phyloP scores from a whole-genome alignment of 64 coral and sea anemone species.

The Anthopleura sola region DNA sequence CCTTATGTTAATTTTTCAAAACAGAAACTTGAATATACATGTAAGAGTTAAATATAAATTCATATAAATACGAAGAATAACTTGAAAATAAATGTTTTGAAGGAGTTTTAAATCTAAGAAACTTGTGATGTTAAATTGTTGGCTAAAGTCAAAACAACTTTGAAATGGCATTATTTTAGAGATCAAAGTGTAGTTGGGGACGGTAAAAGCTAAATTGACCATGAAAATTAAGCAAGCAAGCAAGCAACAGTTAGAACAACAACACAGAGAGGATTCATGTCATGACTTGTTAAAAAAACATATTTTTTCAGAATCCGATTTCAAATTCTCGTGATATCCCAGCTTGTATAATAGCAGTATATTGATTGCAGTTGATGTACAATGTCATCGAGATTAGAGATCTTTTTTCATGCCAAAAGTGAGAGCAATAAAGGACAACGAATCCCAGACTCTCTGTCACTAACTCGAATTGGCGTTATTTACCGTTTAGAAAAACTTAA shows the following conservation, averaged over 20 bases:
- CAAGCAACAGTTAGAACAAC: not conserved
- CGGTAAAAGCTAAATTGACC: not conserved
- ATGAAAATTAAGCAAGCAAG: not conserved
- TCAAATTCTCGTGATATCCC: not conserved
- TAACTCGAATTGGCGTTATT: not conserved
- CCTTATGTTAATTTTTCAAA: not conserved
- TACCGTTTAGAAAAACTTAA: not conserved
- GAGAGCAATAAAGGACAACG: not conserved
- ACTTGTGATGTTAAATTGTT: not conserved
- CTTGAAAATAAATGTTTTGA: not conserved
- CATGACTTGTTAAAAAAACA: not conserved
- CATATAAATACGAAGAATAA: not conserved
- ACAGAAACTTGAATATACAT: not conserved
- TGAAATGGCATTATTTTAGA: not conserved
- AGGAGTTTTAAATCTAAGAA: not conserved
- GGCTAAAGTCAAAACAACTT: not conserved
- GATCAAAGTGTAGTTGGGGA: not conserved
- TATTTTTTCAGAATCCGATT: not conserved
- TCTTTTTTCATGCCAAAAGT: conserved; percentile 1
- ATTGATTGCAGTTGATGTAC: not conserved
- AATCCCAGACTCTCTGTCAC: not conserved
- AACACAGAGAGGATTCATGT: not conserved
- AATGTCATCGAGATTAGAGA: conserved; percentile 9
- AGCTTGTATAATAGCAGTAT: not conserved
- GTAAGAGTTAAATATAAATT: too few species aligned